Evolutionary conservation across 2,888 invertebrate species (phyloP).

Genomic region (Macrosiphum euphorbiae): DNA sequence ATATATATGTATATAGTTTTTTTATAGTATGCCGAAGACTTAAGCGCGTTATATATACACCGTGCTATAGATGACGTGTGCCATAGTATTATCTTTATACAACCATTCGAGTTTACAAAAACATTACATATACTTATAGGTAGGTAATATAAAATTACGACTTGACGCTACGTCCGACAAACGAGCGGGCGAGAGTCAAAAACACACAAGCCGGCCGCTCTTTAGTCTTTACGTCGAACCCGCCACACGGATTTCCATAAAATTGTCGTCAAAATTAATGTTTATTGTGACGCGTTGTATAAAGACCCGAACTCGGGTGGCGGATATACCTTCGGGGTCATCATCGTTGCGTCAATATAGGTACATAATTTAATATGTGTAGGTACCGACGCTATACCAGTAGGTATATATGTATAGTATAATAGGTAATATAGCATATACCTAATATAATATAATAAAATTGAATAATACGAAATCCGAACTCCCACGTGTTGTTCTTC

Average conservation of each 20-base stretch:
- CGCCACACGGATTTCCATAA: constrained; percentile 51
- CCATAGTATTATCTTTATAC: too few relatives aligned
- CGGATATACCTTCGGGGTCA: constrained; percentile 7
- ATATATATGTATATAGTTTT: too few relatives aligned
- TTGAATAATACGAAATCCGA: not conserved
- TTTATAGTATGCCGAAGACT: too few relatives aligned
- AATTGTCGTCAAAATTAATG: constrained; percentile 61
- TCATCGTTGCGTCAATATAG: not conserved
- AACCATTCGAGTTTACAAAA: not conserved
- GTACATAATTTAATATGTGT: not conserved
- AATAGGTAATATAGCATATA: not conserved
- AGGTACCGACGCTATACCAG: not conserved
- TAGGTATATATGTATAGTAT: not conserved
- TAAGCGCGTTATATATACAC: too few relatives aligned
- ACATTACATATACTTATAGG: not conserved
- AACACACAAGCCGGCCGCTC: not conserved
- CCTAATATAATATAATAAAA: not conserved
- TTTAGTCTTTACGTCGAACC: not conserved
- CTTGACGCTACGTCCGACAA: not conserved
- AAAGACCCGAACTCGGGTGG: not conserved
- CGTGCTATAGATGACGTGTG: too few relatives aligned
- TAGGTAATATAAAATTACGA: too few relatives aligned
- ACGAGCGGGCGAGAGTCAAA: not conserved
- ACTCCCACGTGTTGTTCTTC: constrained; percentile 16
- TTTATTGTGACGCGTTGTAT: constrained; percentile 42